Percentiles rank a stretch among this genome's conserved stretches.
Conservation (phyloP, 1,140 invertebrate genomes). For the Leptinotarsa texana region DNA sequence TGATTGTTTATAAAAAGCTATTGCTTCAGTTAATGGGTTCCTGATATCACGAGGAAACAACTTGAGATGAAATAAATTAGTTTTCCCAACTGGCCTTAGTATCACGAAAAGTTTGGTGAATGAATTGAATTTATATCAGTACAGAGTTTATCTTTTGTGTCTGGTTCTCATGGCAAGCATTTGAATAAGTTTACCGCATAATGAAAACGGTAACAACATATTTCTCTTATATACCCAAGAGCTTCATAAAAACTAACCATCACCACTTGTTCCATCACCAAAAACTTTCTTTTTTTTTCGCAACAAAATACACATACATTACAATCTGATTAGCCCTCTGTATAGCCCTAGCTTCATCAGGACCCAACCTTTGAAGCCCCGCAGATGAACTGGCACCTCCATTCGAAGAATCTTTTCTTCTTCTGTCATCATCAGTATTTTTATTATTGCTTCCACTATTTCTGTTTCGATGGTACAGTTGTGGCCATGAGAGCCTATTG, state of each 20-base stretch:
- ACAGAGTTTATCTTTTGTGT: too few species aligned
- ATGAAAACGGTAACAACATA: too few species aligned
- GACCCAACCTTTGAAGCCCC: conserved; percentile 63
- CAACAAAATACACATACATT: conserved; percentile 67
- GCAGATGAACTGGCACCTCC: conserved; percentile 45
- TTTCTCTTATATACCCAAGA: background rate
- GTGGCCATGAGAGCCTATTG: conserved; percentile 52
- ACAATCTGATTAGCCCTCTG: conserved; percentile 82
- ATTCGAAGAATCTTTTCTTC: conserved; percentile 43
- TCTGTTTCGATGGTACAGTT: conserved; percentile 51
- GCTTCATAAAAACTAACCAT: background rate
- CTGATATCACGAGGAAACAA: too few species aligned
- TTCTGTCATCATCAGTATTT: conserved; percentile 38
- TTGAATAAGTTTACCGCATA: too few species aligned
- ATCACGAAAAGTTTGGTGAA: too few species aligned
- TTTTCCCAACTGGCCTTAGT: too few species aligned
- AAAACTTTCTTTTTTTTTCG: background rate
- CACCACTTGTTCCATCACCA: conserved; percentile 5
- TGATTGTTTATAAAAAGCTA: too few species aligned
- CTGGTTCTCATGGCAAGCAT: too few species aligned
- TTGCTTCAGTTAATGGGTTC: too few species aligned
- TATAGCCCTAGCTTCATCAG: conserved; percentile 76
- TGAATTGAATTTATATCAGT: too few species aligned
- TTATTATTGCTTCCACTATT: conserved; percentile 23
- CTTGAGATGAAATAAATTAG: too few species aligned